These are phyloP conservation scores for Phania funesta DNA, from an alignment of 2,888 invertebrate genomes.

Conservation along the genomic window DNA sequence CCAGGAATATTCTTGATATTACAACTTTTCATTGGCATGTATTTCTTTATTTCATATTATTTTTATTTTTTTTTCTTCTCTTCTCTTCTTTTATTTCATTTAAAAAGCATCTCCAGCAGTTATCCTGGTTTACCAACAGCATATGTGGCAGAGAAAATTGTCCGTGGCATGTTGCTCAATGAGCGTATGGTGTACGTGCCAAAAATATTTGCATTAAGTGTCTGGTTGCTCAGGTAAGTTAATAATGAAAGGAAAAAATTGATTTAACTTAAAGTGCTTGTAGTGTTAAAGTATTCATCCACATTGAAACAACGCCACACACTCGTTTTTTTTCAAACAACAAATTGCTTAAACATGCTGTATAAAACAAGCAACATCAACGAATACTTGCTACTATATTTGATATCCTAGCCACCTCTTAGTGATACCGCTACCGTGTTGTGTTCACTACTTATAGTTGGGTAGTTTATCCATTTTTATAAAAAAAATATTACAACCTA, in stretches of 20 bases:
- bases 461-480: too few relatives aligned
- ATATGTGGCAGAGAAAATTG: conserved; percentile 78
- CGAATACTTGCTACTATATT: neutral
- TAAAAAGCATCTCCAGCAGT: conserved; percentile 74
- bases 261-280: conserved; percentile 1
- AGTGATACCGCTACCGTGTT: neutral
- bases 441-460: too few relatives aligned
- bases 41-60: neutral
- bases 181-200: conserved; percentile 79
- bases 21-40: neutral
- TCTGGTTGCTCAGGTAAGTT: conserved; percentile 77
- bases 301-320: neutral
- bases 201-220: conserved; percentile 78
- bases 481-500: too few relatives aligned
- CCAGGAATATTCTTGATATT: conserved; percentile 3
- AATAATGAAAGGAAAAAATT: conserved; percentile 15
- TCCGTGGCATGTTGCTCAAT: conserved; percentile 77
- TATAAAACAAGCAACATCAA: neutral
- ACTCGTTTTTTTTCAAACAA: conserved; percentile 2
- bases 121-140: conserved; percentile 79
- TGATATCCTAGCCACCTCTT: too few relatives aligned
- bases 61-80: conserved; percentile 3
- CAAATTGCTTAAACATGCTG: neutral
- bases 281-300: neutral
- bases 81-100: conserved; percentile 14